Base-by-base conservation (phyloP, 1,140 invertebrate species). In the Scaptodrosophila lebanonensis region DNA sequence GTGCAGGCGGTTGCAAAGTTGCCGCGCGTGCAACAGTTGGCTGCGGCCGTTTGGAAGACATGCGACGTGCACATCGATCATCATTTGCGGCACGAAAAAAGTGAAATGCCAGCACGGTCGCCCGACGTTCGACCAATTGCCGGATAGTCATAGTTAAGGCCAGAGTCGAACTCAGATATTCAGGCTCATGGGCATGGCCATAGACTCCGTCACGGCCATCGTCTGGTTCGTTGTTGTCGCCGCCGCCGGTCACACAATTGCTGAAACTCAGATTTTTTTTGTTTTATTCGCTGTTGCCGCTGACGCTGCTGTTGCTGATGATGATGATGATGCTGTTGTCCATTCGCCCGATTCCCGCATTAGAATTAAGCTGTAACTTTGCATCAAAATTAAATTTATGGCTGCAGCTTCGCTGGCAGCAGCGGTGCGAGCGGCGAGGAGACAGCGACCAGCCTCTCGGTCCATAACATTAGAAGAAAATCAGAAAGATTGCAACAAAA, bases 301-400 rank as follows among this genome's bases (percentile, higher is more conserved):
- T 3, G 39, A 18, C 22, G 54, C n/a, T 53, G 60, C 58, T 59
- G 60, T 35, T 59, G 61, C 47, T 54, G 49, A 62, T 32, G 42
- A 64, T 42, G 62, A 42, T 48, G 20, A 42, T 61, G 40, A 63
- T 54, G 61, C 47, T 48, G 50, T 32, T 54, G 61, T 17, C 33
- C 11, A n/a, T 42, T 22, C 45, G 25, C 22, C 45, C 12, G 13
- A 15, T 40, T 6, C 17, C 4, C 18, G 43, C 72, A 77, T 77
- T 77, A 77, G 72, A 77, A 77, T 77, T 77, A 77, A 77, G 72
- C 53, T 77, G 67, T 77, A 72, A 77, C 72, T 77, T 77, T 77
- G 54, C 63, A 77, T 77, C 43, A 61, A 77, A 77, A 77, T 72
- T 72, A 71, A 77, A 72, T 79, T 77, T 71, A 77, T 77, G 64